Percentiles rank a stretch among this genome's conserved stretches.
Evolutionary conservation across 2,888 invertebrate species (phyloP).

Genomic region (Drosophila gaucha): DNA sequence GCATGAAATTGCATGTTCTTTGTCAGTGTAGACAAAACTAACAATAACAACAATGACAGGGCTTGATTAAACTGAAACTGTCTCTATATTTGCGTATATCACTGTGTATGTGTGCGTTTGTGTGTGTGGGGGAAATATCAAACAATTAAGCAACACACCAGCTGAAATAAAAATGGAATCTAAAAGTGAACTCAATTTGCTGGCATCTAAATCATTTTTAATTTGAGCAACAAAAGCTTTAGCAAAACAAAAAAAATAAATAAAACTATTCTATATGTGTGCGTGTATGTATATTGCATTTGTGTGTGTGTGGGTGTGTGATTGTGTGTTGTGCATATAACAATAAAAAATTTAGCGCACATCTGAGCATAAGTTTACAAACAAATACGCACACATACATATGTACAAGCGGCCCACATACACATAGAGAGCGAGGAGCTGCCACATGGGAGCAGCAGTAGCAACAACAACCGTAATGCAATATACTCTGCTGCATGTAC

Average conservation of each 20-base stretch:
- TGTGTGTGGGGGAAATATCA: slow-evolving; percentile 47
- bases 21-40: slow-evolving; percentile 5
- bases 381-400: slow-evolving; percentile 21
- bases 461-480: slow-evolving; percentile 45
- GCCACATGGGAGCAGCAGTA: slow-evolving; percentile 6
- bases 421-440: slow-evolving; percentile 9
- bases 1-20: slow-evolving; percentile 60
- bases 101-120: neutral
- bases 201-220: slow-evolving; percentile 80
- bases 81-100: slow-evolving; percentile 2
- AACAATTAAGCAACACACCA: slow-evolving; percentile 73
- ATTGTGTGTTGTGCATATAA: slow-evolving; percentile 21
- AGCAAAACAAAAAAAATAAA: slow-evolving; percentile 3
- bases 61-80: slow-evolving; percentile 65
- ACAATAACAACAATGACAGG: slow-evolving; percentile 39
- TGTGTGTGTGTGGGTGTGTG: slow-evolving; percentile 2
- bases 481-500: slow-evolving; percentile 54
- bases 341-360: slow-evolving; percentile 57
- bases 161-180: slow-evolving; percentile 52
- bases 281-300: neutral
- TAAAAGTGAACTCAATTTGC: slow-evolving; percentile 74
- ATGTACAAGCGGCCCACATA: neutral
- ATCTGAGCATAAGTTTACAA: slow-evolving; percentile 54
- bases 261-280: neutral
- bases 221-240: slow-evolving; percentile 66